phyloP scores from a whole-genome alignment of 2,888 invertebrate genomes.

The Agrilus cyanescens region DNA sequence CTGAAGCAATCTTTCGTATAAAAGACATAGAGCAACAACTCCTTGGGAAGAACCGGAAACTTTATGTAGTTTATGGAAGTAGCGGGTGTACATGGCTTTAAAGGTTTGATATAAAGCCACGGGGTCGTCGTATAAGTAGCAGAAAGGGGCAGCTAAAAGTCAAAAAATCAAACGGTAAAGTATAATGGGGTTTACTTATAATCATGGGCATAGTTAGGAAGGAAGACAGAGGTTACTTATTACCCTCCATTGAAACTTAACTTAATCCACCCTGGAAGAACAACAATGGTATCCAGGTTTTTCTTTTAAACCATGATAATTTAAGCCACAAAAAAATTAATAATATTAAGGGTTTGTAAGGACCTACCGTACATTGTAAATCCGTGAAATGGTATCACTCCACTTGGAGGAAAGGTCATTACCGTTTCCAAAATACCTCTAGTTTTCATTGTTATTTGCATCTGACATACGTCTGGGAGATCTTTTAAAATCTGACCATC shows the following conservation, averaged over 20 bases:
- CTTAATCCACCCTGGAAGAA: too few relatives aligned
- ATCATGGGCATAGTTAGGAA: too few relatives aligned
- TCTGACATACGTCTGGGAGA: constrained; percentile 52
- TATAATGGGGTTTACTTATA: too few relatives aligned
- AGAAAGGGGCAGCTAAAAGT: constrained; percentile 82
- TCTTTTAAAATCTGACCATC: constrained; percentile 69
- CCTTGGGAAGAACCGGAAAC: constrained; percentile 91
- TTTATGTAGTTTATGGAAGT: constrained; percentile 85
- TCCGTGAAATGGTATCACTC: constrained; percentile 92
- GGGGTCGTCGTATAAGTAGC: constrained; percentile 84
- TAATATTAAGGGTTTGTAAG: too few relatives aligned
- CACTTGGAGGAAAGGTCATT: constrained; percentile 82
- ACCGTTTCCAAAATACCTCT: constrained; percentile 55
- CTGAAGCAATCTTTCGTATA: constrained; percentile 82
- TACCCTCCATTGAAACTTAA: too few relatives aligned
- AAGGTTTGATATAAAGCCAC: constrained; percentile 81
- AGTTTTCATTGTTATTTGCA: constrained; percentile 64
- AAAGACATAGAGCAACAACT: constrained; percentile 76
- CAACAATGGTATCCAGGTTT: too few relatives aligned
- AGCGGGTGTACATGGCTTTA: constrained; percentile 79
- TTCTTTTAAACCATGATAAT: too few relatives aligned
- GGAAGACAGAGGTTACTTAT: too few relatives aligned
- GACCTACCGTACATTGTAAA: constrained; percentile 90
- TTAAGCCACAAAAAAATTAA: too few relatives aligned
- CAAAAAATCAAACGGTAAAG: background rate